Conservation (phyloP, 2,113 vertebrate genomes). For the Argyrosomus japonicus region DNA sequence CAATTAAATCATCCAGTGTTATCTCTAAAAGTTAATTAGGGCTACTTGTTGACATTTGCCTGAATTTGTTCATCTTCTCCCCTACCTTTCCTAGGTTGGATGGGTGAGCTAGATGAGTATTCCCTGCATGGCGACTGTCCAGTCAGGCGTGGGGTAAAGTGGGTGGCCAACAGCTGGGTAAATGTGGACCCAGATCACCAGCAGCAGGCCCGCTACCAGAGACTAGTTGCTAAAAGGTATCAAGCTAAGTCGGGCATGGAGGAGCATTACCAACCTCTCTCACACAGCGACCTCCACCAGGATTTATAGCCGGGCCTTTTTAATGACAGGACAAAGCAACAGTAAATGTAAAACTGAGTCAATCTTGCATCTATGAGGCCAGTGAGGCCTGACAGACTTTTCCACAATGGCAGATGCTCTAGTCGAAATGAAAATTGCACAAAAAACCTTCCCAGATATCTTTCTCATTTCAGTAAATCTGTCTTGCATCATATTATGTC, state of each 20-base stretch:
- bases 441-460: constrained; percentile 29
- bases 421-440: constrained; percentile 43
- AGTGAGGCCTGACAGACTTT: constrained; percentile 11
- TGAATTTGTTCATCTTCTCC: neutral
- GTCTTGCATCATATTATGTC: neutral
- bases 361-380: neutral
- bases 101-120: constrained; percentile 95
- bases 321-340: constrained; percentile 8
- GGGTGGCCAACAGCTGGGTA: constrained; percentile 97
- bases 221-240: constrained; percentile 88
- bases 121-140: constrained; percentile 94
- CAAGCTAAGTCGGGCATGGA: constrained; percentile 68
- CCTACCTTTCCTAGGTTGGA: constrained; percentile 87
- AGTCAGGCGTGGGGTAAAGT: constrained; percentile 92
- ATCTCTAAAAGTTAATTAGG: neutral
- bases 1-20: neutral
- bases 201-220: constrained; percentile 92
- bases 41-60: neutral
- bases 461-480: constrained; percentile 20
- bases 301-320: constrained; percentile 67
- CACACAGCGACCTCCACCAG: constrained; percentile 82
- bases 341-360: constrained; percentile 5
- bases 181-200: constrained; percentile 93
- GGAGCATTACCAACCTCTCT: constrained; percentile 68
- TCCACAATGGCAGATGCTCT: neutral